phyloP scores from a whole-genome alignment of 2,113 vertebrate species.

The Cavia porcellus region DNA sequence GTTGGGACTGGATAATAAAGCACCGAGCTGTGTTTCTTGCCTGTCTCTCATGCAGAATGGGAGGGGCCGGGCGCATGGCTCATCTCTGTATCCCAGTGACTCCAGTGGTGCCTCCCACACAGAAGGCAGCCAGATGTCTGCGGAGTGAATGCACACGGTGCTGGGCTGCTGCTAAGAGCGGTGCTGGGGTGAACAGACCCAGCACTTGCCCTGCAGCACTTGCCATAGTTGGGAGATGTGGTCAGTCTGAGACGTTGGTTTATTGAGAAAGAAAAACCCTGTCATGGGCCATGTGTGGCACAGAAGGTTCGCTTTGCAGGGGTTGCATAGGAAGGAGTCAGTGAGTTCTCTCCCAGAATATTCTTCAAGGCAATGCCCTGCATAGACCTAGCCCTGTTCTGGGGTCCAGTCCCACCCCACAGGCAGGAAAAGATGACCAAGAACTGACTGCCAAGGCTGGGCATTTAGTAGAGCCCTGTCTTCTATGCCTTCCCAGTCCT shows the following conservation, averaged over 20 bases:
- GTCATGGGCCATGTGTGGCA: neutral
- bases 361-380: neutral
- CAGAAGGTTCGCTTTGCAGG: neutral
- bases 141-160: neutral
- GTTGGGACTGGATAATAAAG: neutral
- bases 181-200: neutral
- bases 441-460: neutral
- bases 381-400: neutral
- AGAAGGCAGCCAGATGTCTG: neutral
- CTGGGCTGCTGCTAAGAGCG: neutral
- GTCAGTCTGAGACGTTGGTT: neutral
- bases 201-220: neutral
- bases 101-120: neutral
- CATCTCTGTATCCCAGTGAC: neutral
- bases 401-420: neutral
- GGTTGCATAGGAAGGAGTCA: neutral
- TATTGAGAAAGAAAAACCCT: neutral
- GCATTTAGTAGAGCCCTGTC: neutral
- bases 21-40: neutral
- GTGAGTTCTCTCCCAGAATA: neutral
- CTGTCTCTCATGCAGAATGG: neutral
- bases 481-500: neutral
- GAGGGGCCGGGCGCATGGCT: neutral
- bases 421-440: slow-evolving; percentile 1
- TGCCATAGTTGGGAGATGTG: neutral